These are phyloP conservation scores for Dendrolimus punctatus DNA, from an alignment of 1,140 invertebrate genomes.

Conservation along the genomic window DNA sequence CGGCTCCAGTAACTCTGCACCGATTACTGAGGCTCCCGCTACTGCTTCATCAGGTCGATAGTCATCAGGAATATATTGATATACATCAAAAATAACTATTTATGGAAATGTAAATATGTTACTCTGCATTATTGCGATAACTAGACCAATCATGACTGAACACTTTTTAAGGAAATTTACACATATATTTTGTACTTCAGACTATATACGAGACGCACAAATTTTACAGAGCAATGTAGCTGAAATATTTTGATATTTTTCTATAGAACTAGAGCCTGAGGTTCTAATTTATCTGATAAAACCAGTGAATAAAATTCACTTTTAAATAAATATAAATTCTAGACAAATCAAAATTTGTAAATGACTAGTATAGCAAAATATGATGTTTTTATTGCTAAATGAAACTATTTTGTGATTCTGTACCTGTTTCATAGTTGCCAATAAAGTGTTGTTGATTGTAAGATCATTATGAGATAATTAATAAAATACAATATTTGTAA, in stretches of 20 bases:
- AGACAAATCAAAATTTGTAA: too few relatives aligned
- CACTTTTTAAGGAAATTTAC: conserved; percentile 11
- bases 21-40: conserved; percentile 81
- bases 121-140: conserved; percentile 11
- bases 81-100: not conserved
- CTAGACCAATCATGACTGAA: conserved; percentile 32
- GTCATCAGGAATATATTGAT: conserved; percentile 5
- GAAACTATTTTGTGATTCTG: too few relatives aligned
- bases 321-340: too few relatives aligned
- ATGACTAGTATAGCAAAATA: too few relatives aligned
- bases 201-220: conserved; percentile 23
- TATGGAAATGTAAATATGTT: conserved; percentile 13
- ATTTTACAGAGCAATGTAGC: conserved; percentile 7
- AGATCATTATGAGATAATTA: too few relatives aligned
- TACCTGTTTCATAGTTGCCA: too few relatives aligned
- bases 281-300: too few relatives aligned
- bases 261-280: conserved; percentile 11
- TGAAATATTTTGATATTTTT: conserved; percentile 28
- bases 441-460: too few relatives aligned
- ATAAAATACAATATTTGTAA: too few relatives aligned
- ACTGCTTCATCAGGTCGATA: conserved; percentile 49
- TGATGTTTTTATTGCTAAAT: too few relatives aligned
- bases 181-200: conserved; percentile 30
- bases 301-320: too few relatives aligned
- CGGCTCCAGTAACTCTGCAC: conserved; percentile 7